A percentile compares a stretch with the other conserved stretches of the same genome.
These are phyloP conservation scores for Brachionus asplanchnoidis DNA, from an alignment of 1,140 invertebrate species.

Conservation along the genomic window DNA sequence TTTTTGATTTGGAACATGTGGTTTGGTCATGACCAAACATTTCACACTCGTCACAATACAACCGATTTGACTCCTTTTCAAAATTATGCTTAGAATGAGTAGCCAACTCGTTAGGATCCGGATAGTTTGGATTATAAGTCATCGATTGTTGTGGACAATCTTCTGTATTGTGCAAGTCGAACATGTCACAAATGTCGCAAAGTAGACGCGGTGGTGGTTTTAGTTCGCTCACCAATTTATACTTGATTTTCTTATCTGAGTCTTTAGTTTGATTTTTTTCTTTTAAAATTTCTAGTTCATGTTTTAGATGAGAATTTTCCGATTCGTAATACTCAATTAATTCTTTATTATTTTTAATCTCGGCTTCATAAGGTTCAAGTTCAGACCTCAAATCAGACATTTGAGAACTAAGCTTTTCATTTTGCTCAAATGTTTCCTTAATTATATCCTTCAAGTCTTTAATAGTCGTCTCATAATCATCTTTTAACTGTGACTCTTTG, in stretches of 20 bases:
- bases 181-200: slow-evolving; percentile 94
- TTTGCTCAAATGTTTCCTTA: slow-evolving; percentile 49
- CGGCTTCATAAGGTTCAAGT: slow-evolving; percentile 45
- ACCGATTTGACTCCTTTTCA: not conserved
- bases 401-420: slow-evolving; percentile 51
- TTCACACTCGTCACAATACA: slow-evolving; percentile 38
- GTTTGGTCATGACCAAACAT: slow-evolving; percentile 22
- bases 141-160: slow-evolving; percentile 81
- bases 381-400: slow-evolving; percentile 48
- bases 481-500: slow-evolving; percentile 48
- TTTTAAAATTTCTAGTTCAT: slow-evolving; percentile 48
- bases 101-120: not conserved
- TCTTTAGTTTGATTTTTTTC: not conserved
- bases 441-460: slow-evolving; percentile 42
- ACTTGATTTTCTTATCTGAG: not conserved
- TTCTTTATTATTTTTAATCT: slow-evolving; percentile 48
- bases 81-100: slow-evolving; percentile 32
- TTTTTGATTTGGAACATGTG: not conserved
- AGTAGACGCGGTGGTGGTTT: slow-evolving; percentile 66
- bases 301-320: slow-evolving; percentile 52
- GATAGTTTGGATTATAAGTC: slow-evolving; percentile 45
- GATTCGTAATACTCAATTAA: slow-evolving; percentile 45
- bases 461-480: slow-evolving; percentile 45
- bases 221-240: not conserved
- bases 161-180: slow-evolving; percentile 91